These are phyloP conservation scores for Typhlomys cinereus DNA, from an alignment of 2,113 vertebrate species.

Conservation along the genomic window DNA sequence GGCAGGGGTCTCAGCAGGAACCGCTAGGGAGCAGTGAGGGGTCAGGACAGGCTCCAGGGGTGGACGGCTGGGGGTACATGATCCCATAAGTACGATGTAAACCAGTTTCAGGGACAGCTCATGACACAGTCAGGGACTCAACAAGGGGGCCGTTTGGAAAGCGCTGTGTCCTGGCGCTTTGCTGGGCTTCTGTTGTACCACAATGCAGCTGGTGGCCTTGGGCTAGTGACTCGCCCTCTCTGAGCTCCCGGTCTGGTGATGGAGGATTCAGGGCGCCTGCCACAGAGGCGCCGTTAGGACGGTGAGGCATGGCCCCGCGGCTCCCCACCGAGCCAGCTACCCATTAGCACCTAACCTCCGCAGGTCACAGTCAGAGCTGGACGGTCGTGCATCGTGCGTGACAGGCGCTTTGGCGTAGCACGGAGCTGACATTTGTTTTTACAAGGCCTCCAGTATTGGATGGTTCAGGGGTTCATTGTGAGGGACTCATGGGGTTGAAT, in stretches of 20 bases:
- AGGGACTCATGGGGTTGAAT: neutral
- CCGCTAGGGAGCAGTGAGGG: neutral
- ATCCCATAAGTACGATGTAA: fast-evolving
- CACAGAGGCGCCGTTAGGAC: neutral
- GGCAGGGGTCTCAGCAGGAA: neutral
- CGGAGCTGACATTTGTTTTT: neutral
- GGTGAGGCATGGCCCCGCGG: neutral
- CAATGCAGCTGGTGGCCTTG: neutral
- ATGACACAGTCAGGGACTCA: neutral
- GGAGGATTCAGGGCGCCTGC: neutral
- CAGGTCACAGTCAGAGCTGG: no score
- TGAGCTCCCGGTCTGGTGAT: neutral
- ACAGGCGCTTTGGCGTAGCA: neutral
- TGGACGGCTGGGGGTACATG: fast-evolving
- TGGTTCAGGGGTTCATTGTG: neutral
- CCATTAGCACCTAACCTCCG: neutral
- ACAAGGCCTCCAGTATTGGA: neutral
- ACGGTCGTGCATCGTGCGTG: no score
- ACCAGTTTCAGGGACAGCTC: no score
- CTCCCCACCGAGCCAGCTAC: neutral
- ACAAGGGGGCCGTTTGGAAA: neutral
- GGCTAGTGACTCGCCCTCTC: neutral
- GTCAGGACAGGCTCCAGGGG: no score
- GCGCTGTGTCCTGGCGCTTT: neutral
- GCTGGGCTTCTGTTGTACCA: neutral